A percentile compares a stretch with the other conserved stretches of the same genome.
Evolutionary conservation across 2,888 invertebrate genomes (phyloP).

Genomic region (Tribolium freemani): DNA sequence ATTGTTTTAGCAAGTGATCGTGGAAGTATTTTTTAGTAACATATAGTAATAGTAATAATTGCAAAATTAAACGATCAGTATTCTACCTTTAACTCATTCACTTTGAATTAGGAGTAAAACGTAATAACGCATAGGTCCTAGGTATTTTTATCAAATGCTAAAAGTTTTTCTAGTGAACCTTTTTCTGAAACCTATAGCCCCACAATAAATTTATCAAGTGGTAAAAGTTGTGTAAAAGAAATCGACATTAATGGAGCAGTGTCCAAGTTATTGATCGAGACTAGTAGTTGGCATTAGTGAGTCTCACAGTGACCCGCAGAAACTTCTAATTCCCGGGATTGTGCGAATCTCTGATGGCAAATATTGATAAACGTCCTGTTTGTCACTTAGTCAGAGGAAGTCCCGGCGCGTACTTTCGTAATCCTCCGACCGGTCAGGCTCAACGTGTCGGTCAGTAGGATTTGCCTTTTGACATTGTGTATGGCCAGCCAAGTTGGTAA

Average conservation of each 20-base stretch:
- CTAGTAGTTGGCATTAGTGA: slow-evolving; percentile 31
- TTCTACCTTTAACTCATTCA: too few species aligned
- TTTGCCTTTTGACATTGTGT: slow-evolving; percentile 62
- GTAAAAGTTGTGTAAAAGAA: neutral
- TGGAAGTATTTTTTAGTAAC: too few species aligned
- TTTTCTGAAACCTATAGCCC: neutral
- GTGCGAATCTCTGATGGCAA: slow-evolving; percentile 55
- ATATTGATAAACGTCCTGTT: slow-evolving; percentile 59
- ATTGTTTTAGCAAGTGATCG: too few species aligned
- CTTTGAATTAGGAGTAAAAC: too few species aligned
- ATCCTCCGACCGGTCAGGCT: slow-evolving; percentile 52
- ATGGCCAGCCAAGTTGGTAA: slow-evolving; percentile 56
- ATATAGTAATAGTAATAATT: too few species aligned
- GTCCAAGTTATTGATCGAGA: slow-evolving; percentile 32
- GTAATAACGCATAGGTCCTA: too few species aligned
- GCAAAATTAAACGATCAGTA: too few species aligned
- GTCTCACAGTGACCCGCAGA: slow-evolving; percentile 43
- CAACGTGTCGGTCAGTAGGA: slow-evolving; percentile 62
- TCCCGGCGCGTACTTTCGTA: slow-evolving; percentile 52
- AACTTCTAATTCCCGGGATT: slow-evolving; percentile 48
- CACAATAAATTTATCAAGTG: neutral
- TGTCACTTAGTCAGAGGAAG: slow-evolving; percentile 51
- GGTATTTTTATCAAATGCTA: neutral
- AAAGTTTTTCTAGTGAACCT: neutral
- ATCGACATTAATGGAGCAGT: slow-evolving; percentile 22